Conservation (phyloP, 2,888 invertebrate genomes). For the Heliconius hortense region DNA sequence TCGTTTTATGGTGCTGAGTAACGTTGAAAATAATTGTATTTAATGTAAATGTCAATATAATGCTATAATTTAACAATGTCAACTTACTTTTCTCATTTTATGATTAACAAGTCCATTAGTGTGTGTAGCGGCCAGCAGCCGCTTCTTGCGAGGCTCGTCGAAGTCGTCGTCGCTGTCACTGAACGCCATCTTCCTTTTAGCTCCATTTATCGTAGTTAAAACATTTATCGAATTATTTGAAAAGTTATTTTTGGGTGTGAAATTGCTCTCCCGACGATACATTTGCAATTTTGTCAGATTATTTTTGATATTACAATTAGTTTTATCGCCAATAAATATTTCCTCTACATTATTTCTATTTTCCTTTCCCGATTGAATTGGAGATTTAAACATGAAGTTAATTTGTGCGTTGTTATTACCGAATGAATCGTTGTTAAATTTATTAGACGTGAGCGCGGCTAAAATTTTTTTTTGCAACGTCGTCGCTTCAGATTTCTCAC, state of each 20-base stretch:
- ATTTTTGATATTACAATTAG: conserved; percentile 46
- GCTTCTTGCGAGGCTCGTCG: conserved; percentile 48
- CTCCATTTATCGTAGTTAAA: conserved; percentile 4
- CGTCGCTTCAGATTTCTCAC: conserved; percentile 47
- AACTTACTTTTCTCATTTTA: conserved; percentile 29
- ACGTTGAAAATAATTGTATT: too few relatives aligned
- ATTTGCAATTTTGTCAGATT: conserved; percentile 60
- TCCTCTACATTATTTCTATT: conserved; percentile 48
- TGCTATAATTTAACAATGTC: background rate
- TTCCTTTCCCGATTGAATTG: conserved; percentile 59
- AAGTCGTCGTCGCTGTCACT: conserved; percentile 76
- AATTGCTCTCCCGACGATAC: conserved; percentile 58
- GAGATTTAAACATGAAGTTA: conserved; percentile 54
- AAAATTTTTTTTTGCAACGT: conserved; percentile 65
- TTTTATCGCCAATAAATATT: conserved; percentile 41
- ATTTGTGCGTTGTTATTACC: conserved; percentile 49
- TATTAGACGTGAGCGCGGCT: conserved; percentile 58
- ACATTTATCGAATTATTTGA: conserved; percentile 48
- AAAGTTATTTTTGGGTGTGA: conserved; percentile 47
- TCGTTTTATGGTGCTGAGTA: too few relatives aligned
- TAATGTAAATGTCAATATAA: too few relatives aligned
- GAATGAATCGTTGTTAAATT: conserved; percentile 46
- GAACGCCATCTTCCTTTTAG: conserved; percentile 53
- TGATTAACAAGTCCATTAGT: conserved; percentile 5
- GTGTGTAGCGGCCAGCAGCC: background rate